Conservation (phyloP, 2,113 vertebrate genomes). For the Nibea albiflora region DNA sequence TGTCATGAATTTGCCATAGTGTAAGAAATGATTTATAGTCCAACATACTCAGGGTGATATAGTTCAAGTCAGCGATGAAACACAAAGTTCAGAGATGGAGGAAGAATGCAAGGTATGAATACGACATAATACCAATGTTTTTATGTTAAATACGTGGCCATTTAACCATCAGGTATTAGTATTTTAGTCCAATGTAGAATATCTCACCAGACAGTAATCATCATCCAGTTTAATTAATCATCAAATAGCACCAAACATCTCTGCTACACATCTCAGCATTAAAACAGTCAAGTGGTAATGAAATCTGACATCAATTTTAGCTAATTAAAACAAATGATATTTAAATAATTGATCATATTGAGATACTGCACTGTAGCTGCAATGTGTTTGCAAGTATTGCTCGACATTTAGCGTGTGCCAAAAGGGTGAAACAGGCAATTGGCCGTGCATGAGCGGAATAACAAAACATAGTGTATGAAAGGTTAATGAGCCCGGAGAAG, state of each 20-base stretch:
- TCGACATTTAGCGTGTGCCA: constrained; percentile 49
- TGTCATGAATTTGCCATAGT: constrained; percentile 39
- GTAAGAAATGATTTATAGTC: constrained; percentile 47
- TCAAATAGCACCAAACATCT: not conserved
- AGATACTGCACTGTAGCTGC: constrained; percentile 14
- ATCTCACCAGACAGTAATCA: constrained; percentile 1
- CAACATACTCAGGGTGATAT: not conserved
- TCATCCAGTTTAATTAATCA: not conserved
- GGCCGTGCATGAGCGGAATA: constrained; percentile 62
- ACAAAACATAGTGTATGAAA: constrained; percentile 64
- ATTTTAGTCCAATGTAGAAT: not conserved
- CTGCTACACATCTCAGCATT: not conserved
- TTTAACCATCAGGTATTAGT: not conserved
- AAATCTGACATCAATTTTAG: not conserved
- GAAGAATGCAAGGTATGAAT: constrained; percentile 5
- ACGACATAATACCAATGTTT: not conserved
- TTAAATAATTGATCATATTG: constrained; percentile 8
- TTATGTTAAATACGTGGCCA: not conserved
- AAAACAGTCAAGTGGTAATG: not conserved
- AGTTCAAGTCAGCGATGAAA: constrained; percentile 14
- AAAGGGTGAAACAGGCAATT: constrained; percentile 39
- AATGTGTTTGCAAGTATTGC: constrained; percentile 26
- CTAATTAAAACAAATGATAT: constrained; percentile 18
- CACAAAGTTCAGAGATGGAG: not conserved
- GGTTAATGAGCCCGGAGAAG: constrained; percentile 71